Evolutionary conservation across 2,113 vertebrate species (phyloP), one percentile per base, ranked within the genome.

Genomic region (Pipa parva): DNA sequence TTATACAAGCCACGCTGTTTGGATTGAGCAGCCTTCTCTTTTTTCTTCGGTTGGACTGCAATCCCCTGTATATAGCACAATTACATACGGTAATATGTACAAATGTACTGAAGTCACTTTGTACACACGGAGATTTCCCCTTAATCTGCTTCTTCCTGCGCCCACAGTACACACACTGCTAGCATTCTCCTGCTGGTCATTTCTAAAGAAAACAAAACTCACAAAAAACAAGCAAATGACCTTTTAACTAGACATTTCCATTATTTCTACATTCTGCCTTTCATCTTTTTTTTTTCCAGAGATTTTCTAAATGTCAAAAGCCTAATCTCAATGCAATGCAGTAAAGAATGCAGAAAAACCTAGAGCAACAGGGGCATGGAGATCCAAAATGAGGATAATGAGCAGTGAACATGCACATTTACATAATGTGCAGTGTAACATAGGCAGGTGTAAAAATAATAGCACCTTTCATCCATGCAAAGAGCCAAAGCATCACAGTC

Each of bases 281-380:
- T 45, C 13, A 46, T 36, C 55, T 45, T 13, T 46, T 26, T 33
- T 28, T 12, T 63, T 81, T 63, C 70, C 71, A 0, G 49, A 80
- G 71, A 78, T 73, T 81, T 80, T 83, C 77, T 83, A 89, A 89
- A 88, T 86, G 88, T 87, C 87, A 86, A 72, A 76, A 72, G 73
- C 68, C 24, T 1, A 63, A 49, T 66, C 45, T 57, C 71, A 76
- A 74, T 3, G 3, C 31, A 54, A 10, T n/a, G 75, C 73, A 59
- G 74, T 26, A 28, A 9, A 57, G 56, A 5, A 15, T 55, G 28
- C 36, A 18, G 2, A 28, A 45, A 51, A 15, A 42, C 15, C 20
- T 21, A 27, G 28, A 37, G 39, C 49, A 22, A 36, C 18, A 2
- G 65, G 62, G 21, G 58, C 61, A 0, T 7, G 62, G 39, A 4